These are phyloP conservation scores for Phrynocephalus versicolor DNA, from an alignment of 2,113 vertebrate species.

Conservation along the genomic window DNA sequence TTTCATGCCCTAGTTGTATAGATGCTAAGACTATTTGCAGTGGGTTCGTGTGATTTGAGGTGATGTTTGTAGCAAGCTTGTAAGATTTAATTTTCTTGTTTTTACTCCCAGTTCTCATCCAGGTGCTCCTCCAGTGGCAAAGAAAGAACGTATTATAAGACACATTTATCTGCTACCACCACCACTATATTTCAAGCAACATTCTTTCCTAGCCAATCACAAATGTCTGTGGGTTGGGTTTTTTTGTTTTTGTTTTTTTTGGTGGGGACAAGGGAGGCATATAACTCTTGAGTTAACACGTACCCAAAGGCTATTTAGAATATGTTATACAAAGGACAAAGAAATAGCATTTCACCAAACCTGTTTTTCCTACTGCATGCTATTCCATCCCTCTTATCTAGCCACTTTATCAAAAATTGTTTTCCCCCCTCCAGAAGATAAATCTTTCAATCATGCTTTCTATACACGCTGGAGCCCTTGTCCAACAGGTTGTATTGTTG, in stretches of 20 bases:
- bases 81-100: constrained; percentile 53
- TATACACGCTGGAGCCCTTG: constrained; percentile 52
- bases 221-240: constrained; percentile 28
- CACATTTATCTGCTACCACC: constrained; percentile 28
- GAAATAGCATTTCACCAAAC: constrained; percentile 60
- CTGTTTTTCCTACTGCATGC: constrained; percentile 61
- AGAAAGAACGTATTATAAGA: constrained; percentile 58
- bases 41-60: too few relatives aligned
- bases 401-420: constrained; percentile 73
- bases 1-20: neutral
- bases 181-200: constrained; percentile 45
- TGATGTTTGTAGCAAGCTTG: neutral
- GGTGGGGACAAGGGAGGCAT: constrained; percentile 36
- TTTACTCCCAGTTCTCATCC: constrained; percentile 30
- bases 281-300: constrained; percentile 65
- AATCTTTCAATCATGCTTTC: constrained; percentile 71
- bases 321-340: constrained; percentile 74
- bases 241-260: too few relatives aligned
- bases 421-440: constrained; percentile 74
- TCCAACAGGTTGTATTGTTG: constrained; percentile 47
- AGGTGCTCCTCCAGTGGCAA: constrained; percentile 47
- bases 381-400: constrained; percentile 71
- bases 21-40: constrained; percentile 18
- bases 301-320: constrained; percentile 54
- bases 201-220: constrained; percentile 58